Evolutionary conservation across 2,888 invertebrate genomes (phyloP).

Genomic region (Digitonthophagus gazella): DNA sequence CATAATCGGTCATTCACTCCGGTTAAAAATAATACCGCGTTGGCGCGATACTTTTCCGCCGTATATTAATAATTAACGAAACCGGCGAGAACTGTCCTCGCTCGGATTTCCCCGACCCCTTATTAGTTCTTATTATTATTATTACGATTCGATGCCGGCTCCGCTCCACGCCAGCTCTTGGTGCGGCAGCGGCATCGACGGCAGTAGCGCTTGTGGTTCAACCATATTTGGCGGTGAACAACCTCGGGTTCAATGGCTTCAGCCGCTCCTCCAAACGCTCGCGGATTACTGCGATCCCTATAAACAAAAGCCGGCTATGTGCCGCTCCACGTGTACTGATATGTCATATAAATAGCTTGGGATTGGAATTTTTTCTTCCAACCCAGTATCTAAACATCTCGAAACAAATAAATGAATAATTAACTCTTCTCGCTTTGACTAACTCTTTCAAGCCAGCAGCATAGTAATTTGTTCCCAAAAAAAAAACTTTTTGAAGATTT

Average conservation of each 20-base stretch:
- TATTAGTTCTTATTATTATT: background rate
- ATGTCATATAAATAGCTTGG: background rate
- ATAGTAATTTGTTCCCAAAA: too few relatives aligned
- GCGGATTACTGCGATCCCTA: slow-evolving; percentile 27
- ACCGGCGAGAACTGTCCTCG: background rate
- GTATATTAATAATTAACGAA: slow-evolving; percentile 11
- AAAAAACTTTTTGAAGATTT: too few relatives aligned
- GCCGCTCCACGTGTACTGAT: slow-evolving; percentile 29
- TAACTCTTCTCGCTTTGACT: too few relatives aligned
- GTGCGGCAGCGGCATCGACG: background rate
- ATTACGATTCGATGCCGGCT: background rate
- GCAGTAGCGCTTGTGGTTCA: slow-evolving; percentile 40
- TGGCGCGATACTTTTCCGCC: slow-evolving; percentile 30
- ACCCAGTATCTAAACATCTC: too few relatives aligned
- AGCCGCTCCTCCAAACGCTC: slow-evolving; percentile 46
- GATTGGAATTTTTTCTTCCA: background rate
- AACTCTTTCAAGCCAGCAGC: too few relatives aligned
- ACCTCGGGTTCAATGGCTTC: slow-evolving; percentile 51
- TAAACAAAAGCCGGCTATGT: slow-evolving; percentile 29
- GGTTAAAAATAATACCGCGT: slow-evolving; percentile 43
- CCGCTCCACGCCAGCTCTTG: background rate
- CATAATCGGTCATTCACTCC: slow-evolving; percentile 50
- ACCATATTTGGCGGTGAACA: slow-evolving; percentile 51
- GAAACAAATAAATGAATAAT: too few relatives aligned
- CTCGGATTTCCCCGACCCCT: background rate